Base-by-base conservation (phyloP, 2,113 vertebrate genomes). In the Corythornis cristatus region DNA sequence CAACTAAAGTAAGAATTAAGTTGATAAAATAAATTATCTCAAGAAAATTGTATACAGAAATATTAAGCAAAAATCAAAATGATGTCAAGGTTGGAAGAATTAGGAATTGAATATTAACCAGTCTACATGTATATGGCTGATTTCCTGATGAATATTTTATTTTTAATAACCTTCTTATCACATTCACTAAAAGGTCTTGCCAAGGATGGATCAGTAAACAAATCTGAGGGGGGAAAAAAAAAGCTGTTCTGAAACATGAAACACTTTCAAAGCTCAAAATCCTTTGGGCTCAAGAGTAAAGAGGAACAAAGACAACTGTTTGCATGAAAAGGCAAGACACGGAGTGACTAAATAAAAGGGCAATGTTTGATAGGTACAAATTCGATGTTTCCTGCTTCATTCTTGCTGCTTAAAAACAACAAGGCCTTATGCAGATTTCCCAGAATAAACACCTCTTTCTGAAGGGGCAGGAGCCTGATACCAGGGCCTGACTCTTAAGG, bases 131-230 rank as follows among this genome's bases (percentile, higher is more conserved):
- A 95, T 94, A 90, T 88, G 90, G 82, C 74, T 96, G 93, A 95
- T 93, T 95, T 97, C 78, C 85, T 95, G 90, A 97, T 96, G 93
- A 96, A 96, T 97, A 97, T 97, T 97, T 97, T 96, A 96, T 96
- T 96, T 95, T 95, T 95, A 95, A 97, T 96, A 96, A 96, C 92
- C 96, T 96, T 95, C 93, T 80, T 51, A 96, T 95, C 95, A 95
- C 92, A 96, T 95, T 95, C 90, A 90, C 90, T 93, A 75, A 93
- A 95, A 97, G 94, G 91, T 78, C 75, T 94, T 73, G 87, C 90
- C 86, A 82, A 96, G 93, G 94, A 96, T 88, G 88, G 82, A 94
- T 90, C 94, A 90, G 90, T 95, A 95, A 96, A 95, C 93, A 95
- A 95, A 93, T 95, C 65, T 76, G 91, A 90, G 79, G 61, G 54